phyloP scores from a whole-genome alignment of 1,140 invertebrate genomes.

The Calliphora vicina region DNA sequence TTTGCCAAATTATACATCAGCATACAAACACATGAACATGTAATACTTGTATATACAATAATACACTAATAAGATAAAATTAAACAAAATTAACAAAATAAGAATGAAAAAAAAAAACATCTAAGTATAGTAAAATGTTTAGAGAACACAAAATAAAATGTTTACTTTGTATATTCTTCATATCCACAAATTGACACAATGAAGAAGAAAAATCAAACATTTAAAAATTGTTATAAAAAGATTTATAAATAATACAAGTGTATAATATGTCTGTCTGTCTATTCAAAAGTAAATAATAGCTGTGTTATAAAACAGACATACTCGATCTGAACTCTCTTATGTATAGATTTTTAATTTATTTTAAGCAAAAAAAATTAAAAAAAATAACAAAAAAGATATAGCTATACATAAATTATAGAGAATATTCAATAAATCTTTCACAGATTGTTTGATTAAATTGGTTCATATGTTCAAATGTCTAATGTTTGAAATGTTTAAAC shows the following conservation, averaged over 20 bases:
- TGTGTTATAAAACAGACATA: conserved; percentile 9
- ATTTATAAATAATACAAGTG: not conserved
- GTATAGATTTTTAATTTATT: not conserved
- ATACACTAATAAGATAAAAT: not conserved
- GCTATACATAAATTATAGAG: not conserved
- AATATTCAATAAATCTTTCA: conserved; percentile 7
- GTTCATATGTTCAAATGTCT: not conserved
- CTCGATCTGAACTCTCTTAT: not conserved
- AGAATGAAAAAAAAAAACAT: too few relatives aligned
- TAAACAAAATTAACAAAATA: not conserved
- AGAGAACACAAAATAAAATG: not conserved
- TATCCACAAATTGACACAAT: not conserved
- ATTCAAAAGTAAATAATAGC: not conserved
- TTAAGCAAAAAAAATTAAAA: not conserved
- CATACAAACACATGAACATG: too few relatives aligned
- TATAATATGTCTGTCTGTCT: not conserved
- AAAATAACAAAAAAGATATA: not conserved
- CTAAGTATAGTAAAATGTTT: not conserved
- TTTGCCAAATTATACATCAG: not conserved
- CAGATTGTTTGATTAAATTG: conserved; percentile 16
- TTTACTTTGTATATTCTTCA: not conserved
- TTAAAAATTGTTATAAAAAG: not conserved
- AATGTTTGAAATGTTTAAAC: not conserved
- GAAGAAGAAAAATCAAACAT: not conserved
- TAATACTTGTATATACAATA: too few relatives aligned